Percentiles rank a stretch among this genome's conserved stretches.
Evolutionary conservation across 1,140 invertebrate species (phyloP).

Genomic region (Venturia canescens): DNA sequence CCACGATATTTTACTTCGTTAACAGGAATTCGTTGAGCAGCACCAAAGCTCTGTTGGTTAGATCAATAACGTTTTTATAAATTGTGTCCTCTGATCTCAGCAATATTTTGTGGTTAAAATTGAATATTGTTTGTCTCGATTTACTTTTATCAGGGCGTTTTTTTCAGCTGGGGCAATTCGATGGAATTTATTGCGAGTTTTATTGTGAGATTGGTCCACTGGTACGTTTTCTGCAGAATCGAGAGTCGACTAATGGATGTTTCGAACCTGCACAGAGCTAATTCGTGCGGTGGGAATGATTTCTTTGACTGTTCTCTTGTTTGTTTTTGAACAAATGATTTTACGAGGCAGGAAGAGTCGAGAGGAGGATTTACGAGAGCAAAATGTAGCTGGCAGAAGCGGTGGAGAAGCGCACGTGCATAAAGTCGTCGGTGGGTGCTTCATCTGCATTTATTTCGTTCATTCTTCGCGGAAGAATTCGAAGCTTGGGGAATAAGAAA

Average conservation of each 20-base stretch:
- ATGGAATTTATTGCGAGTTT: neutral
- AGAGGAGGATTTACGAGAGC: neutral
- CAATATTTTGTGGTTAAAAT: too few species aligned
- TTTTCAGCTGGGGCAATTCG: too few species aligned
- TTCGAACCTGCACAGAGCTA: neutral
- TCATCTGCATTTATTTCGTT: neutral
- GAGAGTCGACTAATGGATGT: too few species aligned
- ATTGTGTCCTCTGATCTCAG: too few species aligned
- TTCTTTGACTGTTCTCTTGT: neutral
- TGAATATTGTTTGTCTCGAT: too few species aligned
- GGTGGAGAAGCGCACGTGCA: neutral
- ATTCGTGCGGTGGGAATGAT: neutral
- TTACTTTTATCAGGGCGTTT: too few species aligned
- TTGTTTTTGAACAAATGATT: constrained; percentile 11
- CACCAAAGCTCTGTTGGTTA: too few species aligned
- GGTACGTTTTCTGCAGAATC: too few species aligned
- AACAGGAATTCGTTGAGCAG: too few species aligned
- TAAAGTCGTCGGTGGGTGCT: too few species aligned
- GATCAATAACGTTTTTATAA: too few species aligned
- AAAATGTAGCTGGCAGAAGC: neutral
- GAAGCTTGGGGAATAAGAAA: neutral
- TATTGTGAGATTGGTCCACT: neutral
- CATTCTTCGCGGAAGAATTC: neutral
- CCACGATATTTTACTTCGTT: too few species aligned
- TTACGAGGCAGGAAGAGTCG: neutral